Evolutionary conservation across 2,888 invertebrate genomes (phyloP), one percentile per base, ranked within the genome.

Genomic region (Latrodectus elegans): DNA sequence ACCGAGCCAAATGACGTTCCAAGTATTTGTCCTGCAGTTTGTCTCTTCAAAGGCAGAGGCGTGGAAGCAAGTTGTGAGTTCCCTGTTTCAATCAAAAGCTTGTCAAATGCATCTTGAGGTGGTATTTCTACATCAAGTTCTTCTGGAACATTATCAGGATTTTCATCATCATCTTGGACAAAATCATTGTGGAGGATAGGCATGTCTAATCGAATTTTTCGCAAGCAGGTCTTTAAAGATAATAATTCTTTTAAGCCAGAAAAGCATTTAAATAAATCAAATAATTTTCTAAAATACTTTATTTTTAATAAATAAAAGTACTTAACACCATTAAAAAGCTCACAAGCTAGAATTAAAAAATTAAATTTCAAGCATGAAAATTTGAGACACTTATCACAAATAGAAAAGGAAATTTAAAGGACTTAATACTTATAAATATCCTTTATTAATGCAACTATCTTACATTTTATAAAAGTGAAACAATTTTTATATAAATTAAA

Each of bases 191-290:
- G 75, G n/a, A 89, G 38, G n/a, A 85, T 70, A 9, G 84, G 76
- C 93, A 95, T 93, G 90, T 94, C 95, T 91, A 94, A 93, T 90
- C 94, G 94, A 91, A 94, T 95, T 92, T 91, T 91, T 38, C 90
- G 91, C 15, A 91, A 53, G 84, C 91, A 89, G 0, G 95, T 95
- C 94, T 95, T 91, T 3, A 92, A 92, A 88, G 70, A 51, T 80
- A 82, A 80, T 15, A 8, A 79, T 72, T 1, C 72, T 11, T 15
- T 70, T 9, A 26, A 8, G 17, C 38, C 70, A 10, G 14, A 49
- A 73, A 49, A 17, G n/a, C 12, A 73, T 22, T 51, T 72, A 38
- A 49, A 17, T 14, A 15, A 72, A 3, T 55, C 10, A 22, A 60
- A 15, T 55, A 15, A 11, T 1, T 55, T 26, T 76, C 11, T 76